phyloP scores from a whole-genome alignment of 1,140 invertebrate genomes.

The Leguminivora glycinivorella region DNA sequence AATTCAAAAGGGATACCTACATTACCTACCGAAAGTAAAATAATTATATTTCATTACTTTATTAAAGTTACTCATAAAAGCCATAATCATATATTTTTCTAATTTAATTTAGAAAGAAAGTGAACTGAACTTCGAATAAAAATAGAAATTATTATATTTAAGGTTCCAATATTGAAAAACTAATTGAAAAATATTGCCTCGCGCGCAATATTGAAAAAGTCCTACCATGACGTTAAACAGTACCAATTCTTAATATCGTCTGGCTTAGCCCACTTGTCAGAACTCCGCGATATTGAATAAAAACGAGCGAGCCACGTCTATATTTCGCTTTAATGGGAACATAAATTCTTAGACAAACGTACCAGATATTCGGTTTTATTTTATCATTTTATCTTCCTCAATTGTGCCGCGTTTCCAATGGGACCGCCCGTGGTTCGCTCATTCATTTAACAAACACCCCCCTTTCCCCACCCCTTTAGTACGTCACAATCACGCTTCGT shows the following conservation, averaged over 20 bases:
- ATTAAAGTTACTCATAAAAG: too few relatives aligned
- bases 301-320: slow-evolving; percentile 2
- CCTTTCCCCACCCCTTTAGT: slow-evolving; percentile 33
- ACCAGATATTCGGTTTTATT: slow-evolving; percentile 34
- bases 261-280: background rate
- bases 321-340: slow-evolving; percentile 12
- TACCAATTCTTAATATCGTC: background rate
- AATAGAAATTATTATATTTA: background rate
- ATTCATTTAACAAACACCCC: slow-evolving; percentile 38
- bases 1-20: too few relatives aligned
- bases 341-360: slow-evolving; percentile 24
- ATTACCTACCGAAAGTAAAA: too few relatives aligned
- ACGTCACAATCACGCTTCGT: too few relatives aligned
- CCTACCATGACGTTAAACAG: background rate
- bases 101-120: too few relatives aligned
- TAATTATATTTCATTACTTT: too few relatives aligned
- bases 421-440: slow-evolving; percentile 39
- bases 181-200: background rate
- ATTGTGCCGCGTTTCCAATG: slow-evolving; percentile 37
- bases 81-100: too few relatives aligned
- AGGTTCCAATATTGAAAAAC: background rate
- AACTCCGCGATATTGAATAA: slow-evolving; percentile 14
- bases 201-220: background rate
- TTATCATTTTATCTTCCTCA: slow-evolving; percentile 44
- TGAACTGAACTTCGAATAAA: background rate